Conservation (phyloP, 2,888 invertebrate species). For the Oligia strigilis region DNA sequence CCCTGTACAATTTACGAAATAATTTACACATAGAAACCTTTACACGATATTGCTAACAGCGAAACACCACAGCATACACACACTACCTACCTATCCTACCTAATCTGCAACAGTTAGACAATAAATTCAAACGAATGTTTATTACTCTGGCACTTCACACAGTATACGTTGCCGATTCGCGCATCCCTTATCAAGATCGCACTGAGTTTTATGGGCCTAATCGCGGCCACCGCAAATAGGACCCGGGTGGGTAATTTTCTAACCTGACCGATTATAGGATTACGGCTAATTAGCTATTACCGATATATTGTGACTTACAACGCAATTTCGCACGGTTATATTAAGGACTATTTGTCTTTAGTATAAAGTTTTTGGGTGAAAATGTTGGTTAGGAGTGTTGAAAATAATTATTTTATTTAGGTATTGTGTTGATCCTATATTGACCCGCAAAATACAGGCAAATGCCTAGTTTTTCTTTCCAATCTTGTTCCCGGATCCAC, state of each 20-base stretch:
- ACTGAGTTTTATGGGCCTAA: conserved; percentile 89
- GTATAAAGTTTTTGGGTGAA: conserved; percentile 26
- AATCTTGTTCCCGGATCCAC: no score
- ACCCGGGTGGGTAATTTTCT: conserved; percentile 87
- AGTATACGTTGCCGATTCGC: conserved; percentile 80
- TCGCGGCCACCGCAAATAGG: conserved; percentile 87
- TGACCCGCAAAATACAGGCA: no score
- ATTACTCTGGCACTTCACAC: conserved; percentile 62
- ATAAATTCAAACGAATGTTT: conserved; percentile 70
- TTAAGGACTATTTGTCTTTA: conserved; percentile 58
- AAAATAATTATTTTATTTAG: neutral
- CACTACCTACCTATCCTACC: conserved; percentile 27
- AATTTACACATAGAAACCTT: neutral
- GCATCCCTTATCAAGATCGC: conserved; percentile 89
- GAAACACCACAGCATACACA: conserved; percentile 32
- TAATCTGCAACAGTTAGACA: conserved; percentile 61
- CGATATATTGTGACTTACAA: conserved; percentile 82
- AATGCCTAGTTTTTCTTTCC: no score
- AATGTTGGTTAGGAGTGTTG: conserved; percentile 5
- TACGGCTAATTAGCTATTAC: conserved; percentile 89
- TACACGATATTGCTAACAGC: neutral
- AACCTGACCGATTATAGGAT: conserved; percentile 90
- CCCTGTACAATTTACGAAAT: neutral
- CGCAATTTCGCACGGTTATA: conserved; percentile 72
- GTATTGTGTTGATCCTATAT: neutral